Evolutionary conservation across 1,140 invertebrate species (phyloP).

Genomic region (Listronotus bonariensis): DNA sequence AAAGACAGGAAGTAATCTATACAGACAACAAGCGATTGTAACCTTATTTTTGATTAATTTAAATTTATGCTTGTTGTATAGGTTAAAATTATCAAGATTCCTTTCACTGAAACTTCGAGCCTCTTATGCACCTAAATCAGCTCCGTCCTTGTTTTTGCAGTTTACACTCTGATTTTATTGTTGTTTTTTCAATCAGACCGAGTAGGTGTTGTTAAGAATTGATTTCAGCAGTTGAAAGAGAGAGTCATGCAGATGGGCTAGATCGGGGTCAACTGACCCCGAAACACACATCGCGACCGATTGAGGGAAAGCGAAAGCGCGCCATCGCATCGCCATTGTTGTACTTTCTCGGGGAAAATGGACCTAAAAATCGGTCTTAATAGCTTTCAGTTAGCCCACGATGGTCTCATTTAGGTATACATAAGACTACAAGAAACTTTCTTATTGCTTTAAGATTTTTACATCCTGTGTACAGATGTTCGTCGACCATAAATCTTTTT

Average conservation of each 20-base stretch:
- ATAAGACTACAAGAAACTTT: constrained; percentile 6
- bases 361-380: constrained; percentile 23
- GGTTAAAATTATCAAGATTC: no score
- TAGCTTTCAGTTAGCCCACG: constrained; percentile 26
- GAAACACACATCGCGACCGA: constrained; percentile 17
- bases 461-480: no score
- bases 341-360: constrained; percentile 39
- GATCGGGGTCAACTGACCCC: constrained; percentile 23
- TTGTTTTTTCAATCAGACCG: background rate
- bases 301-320: constrained; percentile 17
- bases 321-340: constrained; percentile 22
- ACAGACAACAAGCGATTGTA: no score
- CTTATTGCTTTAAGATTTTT: constrained; percentile 6
- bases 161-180: background rate
- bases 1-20: no score
- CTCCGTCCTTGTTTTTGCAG: background rate
- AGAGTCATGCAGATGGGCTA: constrained; percentile 27
- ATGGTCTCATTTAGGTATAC: constrained; percentile 16
- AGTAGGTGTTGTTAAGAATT: constrained; percentile 6
- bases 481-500: background rate
- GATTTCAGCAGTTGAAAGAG: constrained; percentile 20
- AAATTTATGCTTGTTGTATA: no score
- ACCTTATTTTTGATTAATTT: no score
- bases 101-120: no score
- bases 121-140: no score